phyloP scores from a whole-genome alignment of 2,113 vertebrate species.

The human (Homo sapiens) region DNA sequence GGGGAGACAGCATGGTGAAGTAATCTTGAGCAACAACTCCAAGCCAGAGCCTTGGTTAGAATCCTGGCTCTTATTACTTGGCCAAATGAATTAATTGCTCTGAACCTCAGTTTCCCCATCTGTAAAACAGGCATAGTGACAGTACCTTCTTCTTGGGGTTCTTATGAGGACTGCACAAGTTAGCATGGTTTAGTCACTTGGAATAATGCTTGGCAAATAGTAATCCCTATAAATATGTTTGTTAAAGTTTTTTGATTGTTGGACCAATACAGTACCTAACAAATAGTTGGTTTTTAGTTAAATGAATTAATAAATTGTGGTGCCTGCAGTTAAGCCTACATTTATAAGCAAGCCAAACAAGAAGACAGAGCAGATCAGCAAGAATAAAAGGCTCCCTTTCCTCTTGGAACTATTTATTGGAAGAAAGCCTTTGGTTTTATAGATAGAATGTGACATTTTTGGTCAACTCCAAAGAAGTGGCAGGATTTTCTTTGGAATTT shows the following conservation, averaged over 20 bases:
- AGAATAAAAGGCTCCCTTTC: not conserved
- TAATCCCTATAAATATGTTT: not conserved
- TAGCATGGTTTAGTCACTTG: not conserved
- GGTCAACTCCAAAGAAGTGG: not conserved
- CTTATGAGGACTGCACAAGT: not conserved
- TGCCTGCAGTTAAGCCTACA: not conserved
- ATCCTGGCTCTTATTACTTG: not conserved
- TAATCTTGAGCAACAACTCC: not conserved
- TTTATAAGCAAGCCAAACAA: not conserved
- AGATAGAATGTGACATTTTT: constrained; percentile 19
- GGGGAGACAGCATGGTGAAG: not conserved
- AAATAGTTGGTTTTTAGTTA: not conserved
- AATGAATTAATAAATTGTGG: not conserved
- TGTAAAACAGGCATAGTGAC: not conserved
- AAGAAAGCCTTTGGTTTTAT: constrained; percentile 27
- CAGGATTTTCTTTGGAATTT: constrained; percentile 31
- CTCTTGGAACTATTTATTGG: not conserved
- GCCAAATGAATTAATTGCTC: not conserved
- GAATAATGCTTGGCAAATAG: not conserved
- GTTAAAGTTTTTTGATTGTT: not conserved
- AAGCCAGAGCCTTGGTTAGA: not conserved
- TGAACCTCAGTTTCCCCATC: not conserved
- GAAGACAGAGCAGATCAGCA: not conserved
- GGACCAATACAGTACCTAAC: not conserved
- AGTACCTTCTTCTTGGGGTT: not conserved